Percentiles rank a stretch among this genome's conserved stretches.
These are phyloP conservation scores for Hemiscyllium ocellatum DNA, from an alignment of 2,113 vertebrate genomes.

Conservation along the genomic window DNA sequence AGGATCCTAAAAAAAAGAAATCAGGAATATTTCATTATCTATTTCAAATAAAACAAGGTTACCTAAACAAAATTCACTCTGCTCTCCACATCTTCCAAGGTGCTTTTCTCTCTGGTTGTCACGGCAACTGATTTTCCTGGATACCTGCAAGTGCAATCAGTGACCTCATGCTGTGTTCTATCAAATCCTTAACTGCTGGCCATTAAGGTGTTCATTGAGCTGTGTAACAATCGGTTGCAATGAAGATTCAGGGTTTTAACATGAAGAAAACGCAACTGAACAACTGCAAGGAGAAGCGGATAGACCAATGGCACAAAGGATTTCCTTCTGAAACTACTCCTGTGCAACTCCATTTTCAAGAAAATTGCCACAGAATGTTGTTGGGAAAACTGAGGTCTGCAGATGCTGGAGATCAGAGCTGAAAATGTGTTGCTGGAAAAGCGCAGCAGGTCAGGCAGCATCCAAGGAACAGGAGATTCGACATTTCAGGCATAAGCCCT, in stretches of 20 bases:
- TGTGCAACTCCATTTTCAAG: neutral
- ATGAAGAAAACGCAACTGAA: too few relatives aligned
- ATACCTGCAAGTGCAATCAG: neutral
- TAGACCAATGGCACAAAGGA: neutral
- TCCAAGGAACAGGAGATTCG: too few relatives aligned
- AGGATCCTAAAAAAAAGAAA: conserved; percentile 52
- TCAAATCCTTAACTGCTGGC: neutral
- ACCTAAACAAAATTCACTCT: neutral
- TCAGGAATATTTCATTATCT: neutral
- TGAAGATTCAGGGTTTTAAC: neutral
- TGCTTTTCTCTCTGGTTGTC: neutral
- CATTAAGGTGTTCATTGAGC: neutral
- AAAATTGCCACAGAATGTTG: neutral
- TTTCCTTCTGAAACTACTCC: neutral
- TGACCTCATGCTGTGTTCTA: neutral
- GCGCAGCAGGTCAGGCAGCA: too few relatives aligned
- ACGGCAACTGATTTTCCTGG: neutral
- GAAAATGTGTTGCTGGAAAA: too few relatives aligned
- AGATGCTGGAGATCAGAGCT: too few relatives aligned
- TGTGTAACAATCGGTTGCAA: neutral
- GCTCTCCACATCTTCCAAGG: neutral
- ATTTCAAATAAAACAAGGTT: neutral
- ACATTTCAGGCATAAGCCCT: too few relatives aligned
- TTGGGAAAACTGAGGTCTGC: too few relatives aligned
- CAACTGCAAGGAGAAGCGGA: neutral